phyloP scores from a whole-genome alignment of 2,888 invertebrate species.

The Callyntrura sp. region DNA sequence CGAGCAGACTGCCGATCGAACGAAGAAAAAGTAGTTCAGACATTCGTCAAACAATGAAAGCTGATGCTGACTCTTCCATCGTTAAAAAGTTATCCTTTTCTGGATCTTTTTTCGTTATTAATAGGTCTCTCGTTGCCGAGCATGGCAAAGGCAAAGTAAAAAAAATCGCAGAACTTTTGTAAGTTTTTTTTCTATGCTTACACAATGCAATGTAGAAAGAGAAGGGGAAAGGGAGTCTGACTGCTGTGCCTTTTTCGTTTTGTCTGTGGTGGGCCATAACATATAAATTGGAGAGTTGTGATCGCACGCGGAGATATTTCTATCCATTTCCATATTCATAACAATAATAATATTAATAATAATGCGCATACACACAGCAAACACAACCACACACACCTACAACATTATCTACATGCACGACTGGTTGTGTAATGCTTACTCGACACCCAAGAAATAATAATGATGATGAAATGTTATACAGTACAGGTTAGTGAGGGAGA shows the following conservation, averaged over 20 bases:
- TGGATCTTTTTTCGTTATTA: not conserved
- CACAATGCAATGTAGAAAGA: not conserved
- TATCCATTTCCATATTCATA: conserved; percentile 22
- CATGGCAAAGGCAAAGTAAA: not conserved
- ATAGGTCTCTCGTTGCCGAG: not conserved
- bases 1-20: not conserved
- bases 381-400: not conserved
- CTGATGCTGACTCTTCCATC: not conserved
- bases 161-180: not conserved
- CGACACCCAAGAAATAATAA: conserved; percentile 23
- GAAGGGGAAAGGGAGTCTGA: not conserved
- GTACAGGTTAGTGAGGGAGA: not conserved
- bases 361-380: not conserved
- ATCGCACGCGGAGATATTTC: conserved; percentile 28
- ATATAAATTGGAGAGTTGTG: conserved; percentile 44
- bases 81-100: conserved; percentile 3
- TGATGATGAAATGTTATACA: not conserved
- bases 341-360: conserved; percentile 21
- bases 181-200: conserved; percentile 22
- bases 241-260: not conserved
- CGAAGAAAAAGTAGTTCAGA: conserved; percentile 15
- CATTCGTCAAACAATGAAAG: conserved; percentile 45
- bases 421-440: conserved; percentile 11
- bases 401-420: not conserved
- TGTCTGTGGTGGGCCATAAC: conserved; percentile 36